A percentile compares a stretch with the other conserved stretches of the same genome.
Conservation (phyloP, 2,797 vertebrate species). For the Arrhamphus sclerolepis region DNA sequence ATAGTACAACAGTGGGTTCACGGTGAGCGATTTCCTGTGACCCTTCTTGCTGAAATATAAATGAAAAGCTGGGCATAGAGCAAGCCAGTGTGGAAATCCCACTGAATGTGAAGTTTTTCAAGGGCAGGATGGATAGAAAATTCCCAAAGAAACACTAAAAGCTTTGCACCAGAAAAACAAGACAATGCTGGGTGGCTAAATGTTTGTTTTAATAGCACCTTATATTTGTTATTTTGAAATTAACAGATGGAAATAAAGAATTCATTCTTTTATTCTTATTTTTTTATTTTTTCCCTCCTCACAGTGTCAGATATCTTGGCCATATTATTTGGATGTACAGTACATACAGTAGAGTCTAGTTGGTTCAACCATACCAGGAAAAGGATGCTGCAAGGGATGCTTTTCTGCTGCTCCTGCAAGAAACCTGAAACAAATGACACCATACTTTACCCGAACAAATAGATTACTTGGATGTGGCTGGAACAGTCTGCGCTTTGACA, state of each 20-base stretch:
- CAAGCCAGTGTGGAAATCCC: too few species aligned
- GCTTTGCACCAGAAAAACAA: too few species aligned
- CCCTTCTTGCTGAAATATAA: too few species aligned
- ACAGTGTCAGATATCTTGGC: neutral
- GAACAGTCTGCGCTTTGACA: conserved; percentile 71
- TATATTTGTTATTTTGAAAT: too few species aligned
- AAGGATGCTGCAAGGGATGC: conserved; percentile 12
- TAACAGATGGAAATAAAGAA: too few species aligned
- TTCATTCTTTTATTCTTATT: too few species aligned
- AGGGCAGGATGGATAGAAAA: too few species aligned
- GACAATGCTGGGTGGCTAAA: too few species aligned
- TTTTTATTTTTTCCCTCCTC: neutral
- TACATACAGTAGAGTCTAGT: conserved; percentile 2
- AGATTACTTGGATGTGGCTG: conserved; percentile 76
- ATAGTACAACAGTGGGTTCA: neutral
- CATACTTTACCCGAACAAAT: conserved; percentile 73
- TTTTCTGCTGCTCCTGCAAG: conserved; percentile 62
- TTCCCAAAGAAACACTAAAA: too few species aligned
- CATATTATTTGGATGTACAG: neutral
- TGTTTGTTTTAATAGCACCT: too few species aligned
- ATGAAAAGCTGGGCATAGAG: too few species aligned
- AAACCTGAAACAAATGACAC: conserved; percentile 71
- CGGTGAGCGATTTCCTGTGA: neutral
- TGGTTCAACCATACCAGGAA: conserved; percentile 23
- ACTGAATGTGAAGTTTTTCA: too few species aligned